These are phyloP conservation scores for Holothuria leucospilota DNA, from an alignment of 53 echinoderm and acorn worm genomes.

Conservation along the genomic window DNA sequence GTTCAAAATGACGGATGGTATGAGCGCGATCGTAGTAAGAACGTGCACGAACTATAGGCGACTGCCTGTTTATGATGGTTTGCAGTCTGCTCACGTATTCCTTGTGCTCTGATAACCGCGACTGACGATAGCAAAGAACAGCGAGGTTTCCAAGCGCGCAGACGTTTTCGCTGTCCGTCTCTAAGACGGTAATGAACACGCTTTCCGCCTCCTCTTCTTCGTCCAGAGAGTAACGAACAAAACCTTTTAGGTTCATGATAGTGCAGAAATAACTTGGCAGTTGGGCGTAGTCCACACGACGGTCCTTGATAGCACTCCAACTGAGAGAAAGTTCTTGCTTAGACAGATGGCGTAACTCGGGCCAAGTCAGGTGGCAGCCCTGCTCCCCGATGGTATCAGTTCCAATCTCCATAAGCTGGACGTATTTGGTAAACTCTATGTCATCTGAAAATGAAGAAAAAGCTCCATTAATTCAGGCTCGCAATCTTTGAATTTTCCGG, in stretches of 20 bases:
- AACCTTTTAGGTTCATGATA: slow-evolving; percentile 77
- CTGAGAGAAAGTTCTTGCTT: slow-evolving; percentile 54
- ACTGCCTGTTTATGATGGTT: slow-evolving; percentile 42
- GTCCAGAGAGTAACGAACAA: slow-evolving; percentile 73
- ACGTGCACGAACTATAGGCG: slow-evolving; percentile 63
- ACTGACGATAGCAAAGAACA: slow-evolving; percentile 75
- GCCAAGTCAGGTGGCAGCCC: slow-evolving; percentile 93
- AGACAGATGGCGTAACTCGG: slow-evolving; percentile 70
- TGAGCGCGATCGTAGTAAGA: slow-evolving; percentile 85
- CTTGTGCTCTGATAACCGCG: slow-evolving; percentile 61
- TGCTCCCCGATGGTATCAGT: slow-evolving; percentile 73
- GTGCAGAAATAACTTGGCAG: slow-evolving; percentile 74
- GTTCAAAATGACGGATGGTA: slow-evolving; percentile 83
- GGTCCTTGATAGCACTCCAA: slow-evolving; percentile 40
- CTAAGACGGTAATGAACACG: slow-evolving; percentile 65
- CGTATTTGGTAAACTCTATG: neutral
- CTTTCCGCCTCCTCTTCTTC: slow-evolving; percentile 65
- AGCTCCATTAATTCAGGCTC: neutral
- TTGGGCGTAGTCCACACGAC: slow-evolving; percentile 50
- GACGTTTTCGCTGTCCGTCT: slow-evolving; percentile 67
- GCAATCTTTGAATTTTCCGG: no score
- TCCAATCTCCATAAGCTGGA: slow-evolving; percentile 22
- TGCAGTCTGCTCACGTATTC: slow-evolving; percentile 59
- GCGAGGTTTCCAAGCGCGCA: slow-evolving; percentile 81
- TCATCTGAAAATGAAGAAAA: slow-evolving; percentile 10